Percentiles rank a stretch among this genome's conserved stretches.
Conservation (phyloP, 2,113 vertebrate genomes). For the Oncorhynchus kisutch region DNA sequence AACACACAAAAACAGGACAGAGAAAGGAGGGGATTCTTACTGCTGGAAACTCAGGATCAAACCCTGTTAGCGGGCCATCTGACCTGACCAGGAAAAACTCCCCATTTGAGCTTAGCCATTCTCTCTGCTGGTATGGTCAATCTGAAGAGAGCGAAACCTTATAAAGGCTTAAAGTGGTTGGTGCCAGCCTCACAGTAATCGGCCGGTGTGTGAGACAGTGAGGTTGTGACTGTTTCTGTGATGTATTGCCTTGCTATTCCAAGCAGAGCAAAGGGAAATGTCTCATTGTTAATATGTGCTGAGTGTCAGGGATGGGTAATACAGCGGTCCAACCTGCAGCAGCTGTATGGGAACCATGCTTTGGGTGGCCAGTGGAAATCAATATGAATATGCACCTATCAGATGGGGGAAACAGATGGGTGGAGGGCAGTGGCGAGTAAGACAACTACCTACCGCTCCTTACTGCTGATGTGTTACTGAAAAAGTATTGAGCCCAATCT, state of each 20-base stretch:
- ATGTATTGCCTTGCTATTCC: conserved; percentile 59
- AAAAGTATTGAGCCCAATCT: too few species aligned
- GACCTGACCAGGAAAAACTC: too few species aligned
- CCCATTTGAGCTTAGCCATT: background rate
- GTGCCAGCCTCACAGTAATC: conserved; percentile 8
- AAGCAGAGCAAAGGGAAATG: conserved; percentile 55
- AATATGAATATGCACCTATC: conserved; percentile 53
- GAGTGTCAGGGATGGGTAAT: conserved; percentile 57
- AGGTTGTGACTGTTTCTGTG: conserved; percentile 38
- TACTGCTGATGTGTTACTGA: background rate
- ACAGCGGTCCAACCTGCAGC: conserved; percentile 20
- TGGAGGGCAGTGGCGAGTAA: background rate
- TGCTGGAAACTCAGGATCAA: background rate
- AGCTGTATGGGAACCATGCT: conserved; percentile 9
- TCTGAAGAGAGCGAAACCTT: conserved; percentile 29
- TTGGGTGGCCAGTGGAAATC: conserved; percentile 59
- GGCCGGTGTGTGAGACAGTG: conserved; percentile 29
- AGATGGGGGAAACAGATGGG: conserved; percentile 50
- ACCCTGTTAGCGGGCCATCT: background rate
- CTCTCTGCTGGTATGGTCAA: conserved; percentile 6
- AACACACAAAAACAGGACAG: conserved; percentile 22
- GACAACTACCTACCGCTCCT: background rate
- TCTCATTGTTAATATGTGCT: conserved; percentile 61
- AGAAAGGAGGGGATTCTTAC: background rate
- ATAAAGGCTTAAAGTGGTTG: conserved; percentile 45